A percentile compares a stretch with the other conserved stretches of the same genome.
phyloP scores from a whole-genome alignment of 1,140 invertebrate species.

The Dendrolimus punctatus region DNA sequence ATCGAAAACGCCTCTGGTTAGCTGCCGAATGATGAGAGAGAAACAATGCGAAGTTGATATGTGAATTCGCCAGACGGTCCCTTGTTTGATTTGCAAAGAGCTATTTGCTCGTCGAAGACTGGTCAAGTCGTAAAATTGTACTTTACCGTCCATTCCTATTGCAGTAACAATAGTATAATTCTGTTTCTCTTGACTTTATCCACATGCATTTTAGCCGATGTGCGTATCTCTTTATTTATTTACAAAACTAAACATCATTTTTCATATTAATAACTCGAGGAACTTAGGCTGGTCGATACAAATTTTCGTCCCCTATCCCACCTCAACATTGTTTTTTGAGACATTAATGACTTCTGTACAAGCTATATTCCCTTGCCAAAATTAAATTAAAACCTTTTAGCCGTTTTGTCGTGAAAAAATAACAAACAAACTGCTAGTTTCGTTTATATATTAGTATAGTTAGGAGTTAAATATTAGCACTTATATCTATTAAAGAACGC shows the following conservation, averaged over 20 bases:
- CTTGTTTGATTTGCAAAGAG: conserved; percentile 70
- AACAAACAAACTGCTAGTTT: too few species aligned
- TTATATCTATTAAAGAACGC: conserved; percentile 41
- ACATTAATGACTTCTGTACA: too few species aligned
- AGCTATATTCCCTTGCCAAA: too few species aligned
- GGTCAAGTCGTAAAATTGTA: conserved; percentile 59
- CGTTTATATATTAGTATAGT: conserved; percentile 11
- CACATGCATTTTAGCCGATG: too few species aligned
- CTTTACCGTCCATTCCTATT: conserved; percentile 38
- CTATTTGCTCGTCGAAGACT: conserved; percentile 61
- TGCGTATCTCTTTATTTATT: too few species aligned
- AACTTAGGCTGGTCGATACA: too few species aligned
- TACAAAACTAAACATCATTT: too few species aligned
- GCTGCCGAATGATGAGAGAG: conserved; percentile 49
- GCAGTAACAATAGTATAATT: conserved; percentile 59
- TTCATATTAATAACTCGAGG: too few species aligned
- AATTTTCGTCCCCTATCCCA: too few species aligned
- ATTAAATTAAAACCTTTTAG: too few species aligned
- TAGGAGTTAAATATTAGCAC: conserved; percentile 45
- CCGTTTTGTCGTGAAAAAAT: too few species aligned
- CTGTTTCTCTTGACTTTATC: conserved; percentile 39
- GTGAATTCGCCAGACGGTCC: conserved; percentile 60
- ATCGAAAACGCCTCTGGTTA: conserved; percentile 69
- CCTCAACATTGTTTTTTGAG: too few species aligned
- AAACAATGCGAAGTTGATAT: conserved; percentile 69